Percentiles rank a stretch among this genome's conserved stretches.
These are phyloP conservation scores for Muschampia plurimacula DNA, from an alignment of 2,888 invertebrate genomes.

Conservation along the genomic window DNA sequence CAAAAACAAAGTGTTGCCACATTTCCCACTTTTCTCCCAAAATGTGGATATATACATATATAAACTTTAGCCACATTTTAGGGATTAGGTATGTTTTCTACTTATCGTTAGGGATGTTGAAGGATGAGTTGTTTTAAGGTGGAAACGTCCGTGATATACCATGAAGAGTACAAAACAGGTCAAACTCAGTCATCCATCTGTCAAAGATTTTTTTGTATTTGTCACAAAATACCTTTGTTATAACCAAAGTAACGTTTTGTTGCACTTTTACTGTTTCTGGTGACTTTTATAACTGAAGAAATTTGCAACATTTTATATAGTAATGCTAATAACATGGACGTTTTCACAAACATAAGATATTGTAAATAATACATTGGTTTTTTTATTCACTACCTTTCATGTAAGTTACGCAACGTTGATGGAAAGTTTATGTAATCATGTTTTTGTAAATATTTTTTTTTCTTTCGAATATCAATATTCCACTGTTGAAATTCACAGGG, in stretches of 20 bases:
- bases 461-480: slow-evolving; percentile 52
- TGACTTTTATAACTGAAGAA: neutral
- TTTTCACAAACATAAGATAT: slow-evolving; percentile 26
- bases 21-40: too few species aligned
- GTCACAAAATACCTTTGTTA: too few species aligned
- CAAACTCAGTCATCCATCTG: neutral
- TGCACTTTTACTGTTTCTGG: neutral
- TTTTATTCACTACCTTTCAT: slow-evolving; percentile 17
- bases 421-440: slow-evolving; percentile 30
- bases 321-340: slow-evolving; percentile 4
- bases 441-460: slow-evolving; percentile 48
- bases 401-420: slow-evolving; percentile 29
- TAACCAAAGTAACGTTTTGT: neutral
- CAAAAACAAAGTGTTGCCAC: too few species aligned
- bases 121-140: slow-evolving; percentile 12
- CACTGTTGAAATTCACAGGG: slow-evolving; percentile 62
- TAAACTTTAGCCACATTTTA: too few species aligned
- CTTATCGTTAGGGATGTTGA: slow-evolving; percentile 9
- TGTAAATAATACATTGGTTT: slow-evolving; percentile 27
- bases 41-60: too few species aligned
- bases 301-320: neutral
- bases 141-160: slow-evolving; percentile 3
- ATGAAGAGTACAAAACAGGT: neutral
- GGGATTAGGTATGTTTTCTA: slow-evolving; percentile 1
- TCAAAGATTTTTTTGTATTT: too few species aligned